phyloP scores from a whole-genome alignment of 2,888 invertebrate species.

The Bellardia bayeri region DNA sequence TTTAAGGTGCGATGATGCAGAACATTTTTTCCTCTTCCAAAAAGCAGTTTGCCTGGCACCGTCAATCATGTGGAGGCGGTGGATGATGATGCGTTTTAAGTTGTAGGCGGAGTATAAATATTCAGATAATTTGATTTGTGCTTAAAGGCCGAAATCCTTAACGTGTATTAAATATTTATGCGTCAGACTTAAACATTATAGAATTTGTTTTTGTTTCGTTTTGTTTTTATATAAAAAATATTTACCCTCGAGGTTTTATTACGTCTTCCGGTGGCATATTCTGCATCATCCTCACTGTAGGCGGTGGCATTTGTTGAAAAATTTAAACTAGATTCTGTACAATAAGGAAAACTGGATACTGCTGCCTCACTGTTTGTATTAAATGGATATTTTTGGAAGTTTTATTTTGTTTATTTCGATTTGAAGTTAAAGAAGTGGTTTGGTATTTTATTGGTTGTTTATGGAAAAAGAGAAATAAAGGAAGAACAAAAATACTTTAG shows the following conservation, averaged over 20 bases:
- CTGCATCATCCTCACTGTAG: slow-evolving; percentile 90
- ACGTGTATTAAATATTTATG: slow-evolving; percentile 14
- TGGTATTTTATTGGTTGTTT: slow-evolving; percentile 55
- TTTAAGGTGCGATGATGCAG: slow-evolving; percentile 75
- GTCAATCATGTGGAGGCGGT: slow-evolving; percentile 12
- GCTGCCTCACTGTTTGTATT: slow-evolving; percentile 83
- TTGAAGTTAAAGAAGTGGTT: slow-evolving; percentile 48
- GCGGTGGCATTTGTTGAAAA: slow-evolving; percentile 87
- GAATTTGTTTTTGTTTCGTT: slow-evolving; percentile 40
- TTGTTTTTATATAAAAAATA: slow-evolving; percentile 77
- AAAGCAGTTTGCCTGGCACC: neutral
- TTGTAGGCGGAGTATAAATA: slow-evolving; percentile 23
- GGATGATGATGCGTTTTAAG: neutral
- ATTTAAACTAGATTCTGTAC: slow-evolving; percentile 86
- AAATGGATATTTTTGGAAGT: slow-evolving; percentile 15
- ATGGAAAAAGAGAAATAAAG: slow-evolving; percentile 70
- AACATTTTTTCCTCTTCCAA: slow-evolving; percentile 67
- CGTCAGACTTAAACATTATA: slow-evolving; percentile 41
- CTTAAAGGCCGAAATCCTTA: slow-evolving; percentile 35
- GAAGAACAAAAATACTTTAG: slow-evolving; percentile 69
- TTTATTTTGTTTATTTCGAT: slow-evolving; percentile 13
- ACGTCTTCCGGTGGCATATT: slow-evolving; percentile 89
- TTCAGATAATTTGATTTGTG: slow-evolving; percentile 5
- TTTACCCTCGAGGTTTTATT: slow-evolving; percentile 89
- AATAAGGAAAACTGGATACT: slow-evolving; percentile 85